Base-by-base conservation (phyloP, 2,888 invertebrate species). In the Lagria hirta region DNA sequence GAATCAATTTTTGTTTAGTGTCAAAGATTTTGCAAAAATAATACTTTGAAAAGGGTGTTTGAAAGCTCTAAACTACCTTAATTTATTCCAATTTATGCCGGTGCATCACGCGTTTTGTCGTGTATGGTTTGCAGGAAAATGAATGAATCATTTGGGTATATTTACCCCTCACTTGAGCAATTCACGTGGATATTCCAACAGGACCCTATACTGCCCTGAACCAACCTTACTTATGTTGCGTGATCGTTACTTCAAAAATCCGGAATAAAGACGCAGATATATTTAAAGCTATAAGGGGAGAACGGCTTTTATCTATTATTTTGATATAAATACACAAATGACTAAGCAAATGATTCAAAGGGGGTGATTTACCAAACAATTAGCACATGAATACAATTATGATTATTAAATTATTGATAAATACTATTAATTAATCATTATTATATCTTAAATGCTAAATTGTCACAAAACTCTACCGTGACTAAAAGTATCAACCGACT, bases 1-100 rank as follows among this genome's bases (percentile, higher is more conserved):
- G 62, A 64, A 62, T 62, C 64, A 59, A 65, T 65, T 65, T 65
- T 61, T 57, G n/a, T n/a, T n/a, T n/a, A 18, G 4, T n/a, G 11
- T 18, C n/a, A n/a, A 27, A 27, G 27, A 33, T 20, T 23, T 24
- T 20, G 12, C 20, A 36, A 27, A 36, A 32, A 32, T 32, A 30
- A 24, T n/a, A n/a, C 15, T 34, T 35, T 35, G 35, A 21, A 20
- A 34, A 16, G 15, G 33, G 26, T 32, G 12, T 22, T 3, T 16
- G 18, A 37, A 38, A 16, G 22, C 34, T 22, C 34, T n/a, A n/a
- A 34, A 27, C 41, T 13, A 26, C 30, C 22, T 42, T 42, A 21
- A 43, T 47, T 43, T 51, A 51, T 47, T 48, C 34, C 21, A 43
- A 21, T 32, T 43, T 48, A 43, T 49, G 48, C 54, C 43, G n/a